Percentiles rank a stretch among this genome's conserved stretches.
These are phyloP conservation scores for Cynopterus brachyotis DNA, from an alignment of 2,113 vertebrate species.

Conservation along the genomic window DNA sequence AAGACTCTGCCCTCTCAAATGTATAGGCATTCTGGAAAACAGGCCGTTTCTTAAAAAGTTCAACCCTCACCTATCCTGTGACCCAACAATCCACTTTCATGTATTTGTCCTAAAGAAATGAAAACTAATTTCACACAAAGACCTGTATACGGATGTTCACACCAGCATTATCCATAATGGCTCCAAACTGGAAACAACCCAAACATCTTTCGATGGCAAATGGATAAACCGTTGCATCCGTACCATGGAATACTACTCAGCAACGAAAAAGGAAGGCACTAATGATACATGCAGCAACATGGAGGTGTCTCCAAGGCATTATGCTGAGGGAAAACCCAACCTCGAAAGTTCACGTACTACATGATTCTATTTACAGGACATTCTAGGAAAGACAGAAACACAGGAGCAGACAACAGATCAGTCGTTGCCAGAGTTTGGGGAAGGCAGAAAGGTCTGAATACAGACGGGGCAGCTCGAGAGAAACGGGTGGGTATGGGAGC, in stretches of 20 bases:
- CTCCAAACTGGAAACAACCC: background rate
- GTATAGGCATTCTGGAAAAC: background rate
- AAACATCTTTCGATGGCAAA: background rate
- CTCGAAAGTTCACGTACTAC: background rate
- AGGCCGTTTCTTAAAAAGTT: background rate
- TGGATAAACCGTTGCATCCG: background rate
- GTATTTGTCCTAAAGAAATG: background rate
- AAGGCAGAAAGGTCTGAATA: background rate
- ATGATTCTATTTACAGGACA: background rate
- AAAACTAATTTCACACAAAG: background rate
- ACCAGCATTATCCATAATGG: background rate
- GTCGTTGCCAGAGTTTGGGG: background rate
- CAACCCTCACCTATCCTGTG: background rate
- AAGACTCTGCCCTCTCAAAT: background rate
- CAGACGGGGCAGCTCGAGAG: background rate
- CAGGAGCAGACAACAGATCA: background rate
- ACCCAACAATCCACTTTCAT: background rate
- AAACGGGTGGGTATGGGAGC: background rate
- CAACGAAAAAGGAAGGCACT: no score
- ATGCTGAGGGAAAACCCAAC: background rate
- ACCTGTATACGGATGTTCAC: background rate
- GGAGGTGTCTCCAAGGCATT: background rate
- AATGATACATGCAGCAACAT: rapidly evolving
- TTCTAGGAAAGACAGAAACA: background rate
- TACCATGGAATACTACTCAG: rapidly evolving